Percentiles rank a stretch among this genome's conserved stretches.
phyloP scores from a whole-genome alignment of 2,113 vertebrate genomes.

The Marmota flaviventris region DNA sequence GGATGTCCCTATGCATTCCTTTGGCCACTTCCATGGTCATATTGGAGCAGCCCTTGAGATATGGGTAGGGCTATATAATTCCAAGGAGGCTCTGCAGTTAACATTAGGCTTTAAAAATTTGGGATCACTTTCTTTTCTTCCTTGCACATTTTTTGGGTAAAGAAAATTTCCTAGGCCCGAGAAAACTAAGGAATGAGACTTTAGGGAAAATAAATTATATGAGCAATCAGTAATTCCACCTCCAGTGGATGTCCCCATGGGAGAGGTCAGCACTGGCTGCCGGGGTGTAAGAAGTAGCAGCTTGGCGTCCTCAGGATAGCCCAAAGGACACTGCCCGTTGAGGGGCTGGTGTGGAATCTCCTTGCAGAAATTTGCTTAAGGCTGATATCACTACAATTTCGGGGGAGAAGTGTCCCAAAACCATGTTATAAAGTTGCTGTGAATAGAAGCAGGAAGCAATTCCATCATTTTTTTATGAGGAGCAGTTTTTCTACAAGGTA shows the following conservation, averaged over 20 bases:
- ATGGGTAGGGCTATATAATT: not conserved
- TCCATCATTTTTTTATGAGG: not conserved
- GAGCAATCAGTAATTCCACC: not conserved
- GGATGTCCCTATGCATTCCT: not conserved
- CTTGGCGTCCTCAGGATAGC: not conserved
- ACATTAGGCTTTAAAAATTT: not conserved
- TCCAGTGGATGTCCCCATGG: too few relatives aligned
- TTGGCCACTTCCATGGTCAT: not conserved
- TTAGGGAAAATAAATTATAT: not conserved
- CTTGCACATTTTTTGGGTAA: not conserved
- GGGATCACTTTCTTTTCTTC: not conserved
- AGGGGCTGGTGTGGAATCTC: not conserved
- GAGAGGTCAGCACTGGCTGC: not conserved
- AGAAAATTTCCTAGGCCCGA: not conserved
- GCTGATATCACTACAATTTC: not conserved
- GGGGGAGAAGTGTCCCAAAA: rapidly evolving
- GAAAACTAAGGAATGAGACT: not conserved
- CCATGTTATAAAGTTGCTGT: not conserved
- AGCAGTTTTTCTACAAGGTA: not conserved
- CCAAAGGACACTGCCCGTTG: not conserved
- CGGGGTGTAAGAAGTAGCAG: not conserved
- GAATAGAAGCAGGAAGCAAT: not conserved
- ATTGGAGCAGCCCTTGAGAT: not conserved
- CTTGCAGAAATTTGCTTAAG: not conserved
- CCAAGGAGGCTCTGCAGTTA: not conserved